Percentiles rank a stretch among this genome's conserved stretches.
Evolutionary conservation across 2,888 invertebrate species (phyloP).

Genomic region (Dasypogon diadema): DNA sequence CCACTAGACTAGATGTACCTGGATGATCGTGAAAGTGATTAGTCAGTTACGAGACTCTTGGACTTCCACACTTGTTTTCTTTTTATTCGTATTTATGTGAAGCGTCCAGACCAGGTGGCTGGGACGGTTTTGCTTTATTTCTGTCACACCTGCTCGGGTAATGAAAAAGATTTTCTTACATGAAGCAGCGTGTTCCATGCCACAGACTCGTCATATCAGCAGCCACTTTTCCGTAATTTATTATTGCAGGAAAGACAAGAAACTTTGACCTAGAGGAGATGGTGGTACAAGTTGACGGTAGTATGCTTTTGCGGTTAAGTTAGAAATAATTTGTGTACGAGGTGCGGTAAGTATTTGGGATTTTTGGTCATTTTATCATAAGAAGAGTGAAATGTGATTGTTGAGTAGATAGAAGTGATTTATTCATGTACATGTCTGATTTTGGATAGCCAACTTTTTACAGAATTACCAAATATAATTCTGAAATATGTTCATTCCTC

Average conservation of each 20-base stretch:
- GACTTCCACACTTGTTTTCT: neutral
- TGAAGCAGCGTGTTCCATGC: neutral
- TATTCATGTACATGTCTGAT: too few relatives aligned
- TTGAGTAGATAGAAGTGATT: too few relatives aligned
- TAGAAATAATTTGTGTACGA: neutral
- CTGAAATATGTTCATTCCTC: too few relatives aligned
- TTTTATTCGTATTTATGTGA: neutral
- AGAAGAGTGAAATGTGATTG: neutral
- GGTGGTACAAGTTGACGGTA: neutral
- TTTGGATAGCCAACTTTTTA: too few relatives aligned
- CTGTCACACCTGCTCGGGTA: neutral
- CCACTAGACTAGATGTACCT: constrained; percentile 26
- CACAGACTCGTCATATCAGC: neutral
- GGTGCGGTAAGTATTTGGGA: neutral
- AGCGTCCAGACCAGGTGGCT: neutral
- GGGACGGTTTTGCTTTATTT: neutral
- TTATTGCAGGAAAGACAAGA: neutral
- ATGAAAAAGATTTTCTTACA: neutral
- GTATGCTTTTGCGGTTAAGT: neutral
- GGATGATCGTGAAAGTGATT: constrained; percentile 37
- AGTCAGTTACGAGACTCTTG: constrained; percentile 9
- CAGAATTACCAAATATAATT: too few relatives aligned
- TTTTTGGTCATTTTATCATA: neutral
- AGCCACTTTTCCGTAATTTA: constrained; percentile 1
- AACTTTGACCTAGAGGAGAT: neutral